These are phyloP conservation scores for Rhadina sibilatrix DNA, from an alignment of 2,113 vertebrate genomes.

Conservation along the genomic window DNA sequence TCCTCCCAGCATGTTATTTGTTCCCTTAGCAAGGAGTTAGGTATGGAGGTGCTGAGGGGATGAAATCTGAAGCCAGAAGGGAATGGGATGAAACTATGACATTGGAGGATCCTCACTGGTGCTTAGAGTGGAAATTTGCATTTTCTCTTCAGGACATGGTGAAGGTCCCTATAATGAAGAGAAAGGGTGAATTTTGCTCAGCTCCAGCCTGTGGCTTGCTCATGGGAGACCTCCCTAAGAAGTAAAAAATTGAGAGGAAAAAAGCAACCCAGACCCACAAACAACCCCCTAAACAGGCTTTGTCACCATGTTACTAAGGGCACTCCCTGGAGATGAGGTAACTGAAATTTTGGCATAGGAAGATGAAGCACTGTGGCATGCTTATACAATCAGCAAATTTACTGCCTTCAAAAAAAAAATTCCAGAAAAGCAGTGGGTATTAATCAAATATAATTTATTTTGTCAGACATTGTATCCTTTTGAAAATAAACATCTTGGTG, in stretches of 20 bases:
- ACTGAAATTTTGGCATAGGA: constrained; percentile 18
- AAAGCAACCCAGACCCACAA: neutral
- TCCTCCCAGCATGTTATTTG: neutral
- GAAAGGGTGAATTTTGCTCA: neutral
- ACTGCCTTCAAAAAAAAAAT: neutral
- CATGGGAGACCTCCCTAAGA: neutral
- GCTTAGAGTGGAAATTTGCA: neutral
- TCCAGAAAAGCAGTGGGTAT: neutral
- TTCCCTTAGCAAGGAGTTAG: neutral
- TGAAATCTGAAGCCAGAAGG: neutral
- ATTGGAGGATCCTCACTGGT: neutral
- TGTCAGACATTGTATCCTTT: constrained; percentile 22
- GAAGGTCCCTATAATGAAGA: neutral
- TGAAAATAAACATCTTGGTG: constrained; percentile 62
- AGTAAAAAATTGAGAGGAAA: neutral
- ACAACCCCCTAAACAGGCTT: neutral
- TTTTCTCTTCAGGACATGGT: neutral
- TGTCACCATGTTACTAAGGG: neutral
- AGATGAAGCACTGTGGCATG: constrained; percentile 26
- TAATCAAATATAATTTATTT: constrained; percentile 56
- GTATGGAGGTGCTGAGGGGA: neutral
- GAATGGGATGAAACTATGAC: neutral
- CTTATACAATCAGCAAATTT: constrained; percentile 57
- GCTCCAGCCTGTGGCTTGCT: neutral
- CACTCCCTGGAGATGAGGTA: constrained; percentile 43